Conservation (phyloP, 2,888 invertebrate genomes). For the Phalera bucephala region DNA sequence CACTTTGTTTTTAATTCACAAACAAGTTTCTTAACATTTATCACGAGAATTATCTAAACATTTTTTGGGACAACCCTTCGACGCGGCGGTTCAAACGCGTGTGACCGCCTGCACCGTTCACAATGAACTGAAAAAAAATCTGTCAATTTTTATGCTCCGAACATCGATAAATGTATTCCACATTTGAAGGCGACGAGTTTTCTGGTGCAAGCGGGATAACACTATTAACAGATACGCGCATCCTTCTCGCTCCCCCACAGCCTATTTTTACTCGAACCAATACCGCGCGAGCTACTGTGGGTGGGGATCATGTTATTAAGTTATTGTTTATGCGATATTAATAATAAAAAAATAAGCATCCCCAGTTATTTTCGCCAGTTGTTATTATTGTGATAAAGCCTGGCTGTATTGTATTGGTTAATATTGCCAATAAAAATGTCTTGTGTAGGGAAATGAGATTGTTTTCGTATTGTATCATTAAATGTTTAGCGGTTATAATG, state of each 20-base stretch:
- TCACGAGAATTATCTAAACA: constrained; percentile 36
- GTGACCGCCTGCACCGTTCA: constrained; percentile 54
- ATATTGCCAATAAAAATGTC: constrained; percentile 59
- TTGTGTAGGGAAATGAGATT: constrained; percentile 64
- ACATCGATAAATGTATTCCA: constrained; percentile 81
- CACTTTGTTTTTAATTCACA: constrained; percentile 40
- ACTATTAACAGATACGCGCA: constrained; percentile 43
- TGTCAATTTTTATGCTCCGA: constrained; percentile 83
- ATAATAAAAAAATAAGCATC: constrained; percentile 76
- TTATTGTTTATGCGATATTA: constrained; percentile 81
- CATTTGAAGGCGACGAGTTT: constrained; percentile 77
- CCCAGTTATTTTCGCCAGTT: constrained; percentile 48
- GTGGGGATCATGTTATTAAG: constrained; percentile 79
- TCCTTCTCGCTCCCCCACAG: constrained; percentile 70
- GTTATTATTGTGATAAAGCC: constrained; percentile 64
- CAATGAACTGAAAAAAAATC: constrained; percentile 81
- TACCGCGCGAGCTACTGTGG: constrained; percentile 66
- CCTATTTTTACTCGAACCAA: constrained; percentile 77
- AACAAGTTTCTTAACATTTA: constrained; percentile 13
- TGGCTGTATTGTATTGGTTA: constrained; percentile 52
- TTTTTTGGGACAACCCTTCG: constrained; percentile 65
- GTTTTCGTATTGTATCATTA: constrained; percentile 55
- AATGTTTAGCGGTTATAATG: constrained; percentile 48
- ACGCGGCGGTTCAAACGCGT: constrained; percentile 39
- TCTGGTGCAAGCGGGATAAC: constrained; percentile 53